Evolutionary conservation across 2,888 invertebrate genomes (phyloP).

Genomic region (Parnassius smintheus): DNA sequence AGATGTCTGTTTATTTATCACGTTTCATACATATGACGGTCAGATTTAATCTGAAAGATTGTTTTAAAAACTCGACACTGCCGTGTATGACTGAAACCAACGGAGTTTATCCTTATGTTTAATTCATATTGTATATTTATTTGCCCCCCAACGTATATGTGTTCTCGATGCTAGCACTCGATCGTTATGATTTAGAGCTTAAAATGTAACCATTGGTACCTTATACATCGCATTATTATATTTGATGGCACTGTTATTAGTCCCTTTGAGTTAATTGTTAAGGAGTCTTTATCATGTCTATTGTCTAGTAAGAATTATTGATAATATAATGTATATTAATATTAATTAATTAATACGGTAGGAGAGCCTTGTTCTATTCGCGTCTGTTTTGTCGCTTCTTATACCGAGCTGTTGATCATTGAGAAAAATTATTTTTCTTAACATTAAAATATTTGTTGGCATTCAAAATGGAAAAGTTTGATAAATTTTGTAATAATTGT

Average conservation of each 20-base stretch:
- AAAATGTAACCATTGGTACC: constrained; percentile 66
- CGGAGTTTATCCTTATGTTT: constrained; percentile 27
- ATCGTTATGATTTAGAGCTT: constrained; percentile 69
- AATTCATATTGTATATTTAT: constrained; percentile 27
- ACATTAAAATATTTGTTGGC: constrained; percentile 56
- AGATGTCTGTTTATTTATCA: constrained; percentile 30
- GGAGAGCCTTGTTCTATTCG: constrained; percentile 71
- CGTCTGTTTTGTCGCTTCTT: constrained; percentile 70
- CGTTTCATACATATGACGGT: constrained; percentile 39
- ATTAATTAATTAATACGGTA: constrained; percentile 68
- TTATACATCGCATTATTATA: constrained; percentile 69
- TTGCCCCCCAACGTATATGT: constrained; percentile 24
- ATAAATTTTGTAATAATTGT: constrained; percentile 44
- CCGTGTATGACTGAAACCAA: constrained; percentile 33
- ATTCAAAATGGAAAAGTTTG: constrained; percentile 47
- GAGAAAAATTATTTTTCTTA: constrained; percentile 46
- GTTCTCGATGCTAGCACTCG: constrained; percentile 44
- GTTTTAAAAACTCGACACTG: constrained; percentile 60
- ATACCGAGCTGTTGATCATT: constrained; percentile 61
- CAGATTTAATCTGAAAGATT: constrained; percentile 69
- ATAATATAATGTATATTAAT: constrained; percentile 66
- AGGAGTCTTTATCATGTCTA: constrained; percentile 78
- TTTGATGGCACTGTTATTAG: constrained; percentile 77
- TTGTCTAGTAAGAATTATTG: constrained; percentile 74
- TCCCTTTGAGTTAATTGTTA: constrained; percentile 78